phyloP scores from a whole-genome alignment of 1,140 invertebrate genomes.

The Archivesica marissinica region DNA sequence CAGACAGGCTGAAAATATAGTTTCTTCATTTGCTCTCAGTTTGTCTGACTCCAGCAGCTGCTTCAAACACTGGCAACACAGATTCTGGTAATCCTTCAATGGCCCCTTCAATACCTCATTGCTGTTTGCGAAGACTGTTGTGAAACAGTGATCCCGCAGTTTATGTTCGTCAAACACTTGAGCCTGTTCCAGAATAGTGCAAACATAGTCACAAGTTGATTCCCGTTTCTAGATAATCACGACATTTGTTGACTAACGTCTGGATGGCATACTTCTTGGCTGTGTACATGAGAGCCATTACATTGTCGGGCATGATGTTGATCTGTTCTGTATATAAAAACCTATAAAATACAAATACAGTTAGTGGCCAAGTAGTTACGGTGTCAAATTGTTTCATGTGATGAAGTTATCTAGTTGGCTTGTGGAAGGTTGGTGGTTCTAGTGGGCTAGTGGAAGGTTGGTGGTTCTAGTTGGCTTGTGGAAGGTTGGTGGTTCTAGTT shows the following conservation, averaged over 20 bases:
- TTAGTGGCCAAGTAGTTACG: too few species aligned
- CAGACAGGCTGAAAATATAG: conserved; percentile 41
- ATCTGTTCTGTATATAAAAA: conserved; percentile 63
- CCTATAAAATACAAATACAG: conserved; percentile 24
- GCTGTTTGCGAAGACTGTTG: conserved; percentile 26
- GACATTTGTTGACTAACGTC: conserved; percentile 90
- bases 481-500: too few species aligned
- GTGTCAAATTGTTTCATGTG: too few species aligned
- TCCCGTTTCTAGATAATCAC: conserved; percentile 91
- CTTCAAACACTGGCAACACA: conserved; percentile 52
- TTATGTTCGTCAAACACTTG: conserved; percentile 63
- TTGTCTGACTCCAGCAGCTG: conserved; percentile 49
- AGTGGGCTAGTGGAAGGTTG: too few species aligned
- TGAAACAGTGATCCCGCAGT: conserved; percentile 45
- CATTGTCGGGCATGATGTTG: conserved; percentile 89
- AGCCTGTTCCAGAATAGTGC: conserved; percentile 65
- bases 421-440: too few species aligned
- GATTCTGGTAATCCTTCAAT: conserved; percentile 36
- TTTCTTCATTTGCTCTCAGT: conserved; percentile 47
- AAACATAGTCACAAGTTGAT: conserved; percentile 91
- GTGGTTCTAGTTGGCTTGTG: too few species aligned
- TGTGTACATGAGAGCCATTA: conserved; percentile 92
- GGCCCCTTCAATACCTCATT: conserved; percentile 20
- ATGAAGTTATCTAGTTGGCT: too few species aligned
- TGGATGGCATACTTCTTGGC: conserved; percentile 93